These are phyloP conservation scores for Nipponacmea schrenckii DNA, from an alignment of 2,888 invertebrate species.

Conservation along the genomic window DNA sequence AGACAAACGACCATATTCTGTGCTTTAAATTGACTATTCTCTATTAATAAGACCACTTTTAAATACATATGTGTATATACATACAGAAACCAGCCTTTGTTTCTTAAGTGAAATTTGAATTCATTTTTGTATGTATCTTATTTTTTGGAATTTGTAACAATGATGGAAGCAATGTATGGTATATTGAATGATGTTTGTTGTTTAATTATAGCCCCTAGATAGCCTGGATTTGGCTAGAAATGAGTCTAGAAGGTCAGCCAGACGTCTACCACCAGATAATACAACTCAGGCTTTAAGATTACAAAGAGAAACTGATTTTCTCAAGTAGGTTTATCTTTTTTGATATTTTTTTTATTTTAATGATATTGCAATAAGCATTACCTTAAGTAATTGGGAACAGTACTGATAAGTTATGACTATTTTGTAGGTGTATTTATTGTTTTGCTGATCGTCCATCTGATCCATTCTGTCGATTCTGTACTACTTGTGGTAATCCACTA, in stretches of 20 bases:
- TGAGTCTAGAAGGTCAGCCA: constrained; percentile 11
- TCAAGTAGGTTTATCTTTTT: constrained; percentile 52
- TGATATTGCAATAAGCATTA: no score
- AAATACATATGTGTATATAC: no score
- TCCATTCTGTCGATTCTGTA: constrained; percentile 63
- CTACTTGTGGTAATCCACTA: constrained; percentile 61
- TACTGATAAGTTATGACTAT: no score
- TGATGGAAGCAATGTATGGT: no score
- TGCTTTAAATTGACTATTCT: no score
- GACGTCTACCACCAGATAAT: constrained; percentile 49
- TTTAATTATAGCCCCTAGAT: constrained; percentile 26
- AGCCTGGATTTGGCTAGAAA: constrained; percentile 8
- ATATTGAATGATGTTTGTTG: neutral
- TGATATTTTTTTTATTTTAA: neutral
- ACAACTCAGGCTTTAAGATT: constrained; percentile 61
- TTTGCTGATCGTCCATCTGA: constrained; percentile 63
- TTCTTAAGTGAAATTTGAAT: no score
- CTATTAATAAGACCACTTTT: no score
- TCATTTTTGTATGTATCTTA: no score
- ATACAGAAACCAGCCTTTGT: no score
- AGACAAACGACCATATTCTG: no score
- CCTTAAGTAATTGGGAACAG: no score
- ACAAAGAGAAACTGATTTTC: constrained; percentile 64
- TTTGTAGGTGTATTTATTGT: constrained; percentile 61
- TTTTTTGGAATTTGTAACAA: no score